phyloP scores from a whole-genome alignment of 2,888 invertebrate genomes.

The Diarsia brunnea region DNA sequence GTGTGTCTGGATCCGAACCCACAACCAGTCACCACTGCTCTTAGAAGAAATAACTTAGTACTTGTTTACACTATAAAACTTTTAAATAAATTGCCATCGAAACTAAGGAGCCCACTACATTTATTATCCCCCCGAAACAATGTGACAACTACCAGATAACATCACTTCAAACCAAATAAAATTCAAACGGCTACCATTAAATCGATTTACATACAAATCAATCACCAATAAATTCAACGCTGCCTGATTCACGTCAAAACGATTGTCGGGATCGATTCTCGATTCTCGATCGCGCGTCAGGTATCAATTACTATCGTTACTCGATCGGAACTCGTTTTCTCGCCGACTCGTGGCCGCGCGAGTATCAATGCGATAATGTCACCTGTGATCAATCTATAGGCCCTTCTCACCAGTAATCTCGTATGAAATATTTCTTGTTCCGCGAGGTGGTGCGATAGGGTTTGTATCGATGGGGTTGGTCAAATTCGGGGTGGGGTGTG shows the following conservation, averaged over 20 bases:
- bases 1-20: no score
- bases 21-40: no score
- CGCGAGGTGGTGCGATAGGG: conserved; percentile 67
- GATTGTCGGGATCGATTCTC: conserved; percentile 60
- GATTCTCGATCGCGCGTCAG: conserved; percentile 60
- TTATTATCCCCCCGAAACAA: conserved; percentile 24
- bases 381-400: conserved; percentile 77
- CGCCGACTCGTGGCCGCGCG: conserved; percentile 56
- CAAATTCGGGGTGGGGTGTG: conserved; percentile 37
- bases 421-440: conserved; percentile 80
- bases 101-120: not conserved
- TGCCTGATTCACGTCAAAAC: conserved; percentile 57
- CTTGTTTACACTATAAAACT: not conserved
- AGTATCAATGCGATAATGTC: conserved; percentile 75
- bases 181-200: conserved; percentile 56
- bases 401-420: conserved; percentile 84
- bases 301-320: conserved; percentile 68
- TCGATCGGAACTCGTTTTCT: conserved; percentile 64
- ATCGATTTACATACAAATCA: conserved; percentile 62
- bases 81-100: not conserved
- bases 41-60: not conserved
- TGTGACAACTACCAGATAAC: conserved; percentile 30
- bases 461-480: conserved; percentile 56
- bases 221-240: conserved; percentile 63
- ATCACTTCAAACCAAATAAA: conserved; percentile 45